Evolutionary conservation across 2,797 vertebrate genomes (phyloP).

Genomic region (Botia almorhae): DNA sequence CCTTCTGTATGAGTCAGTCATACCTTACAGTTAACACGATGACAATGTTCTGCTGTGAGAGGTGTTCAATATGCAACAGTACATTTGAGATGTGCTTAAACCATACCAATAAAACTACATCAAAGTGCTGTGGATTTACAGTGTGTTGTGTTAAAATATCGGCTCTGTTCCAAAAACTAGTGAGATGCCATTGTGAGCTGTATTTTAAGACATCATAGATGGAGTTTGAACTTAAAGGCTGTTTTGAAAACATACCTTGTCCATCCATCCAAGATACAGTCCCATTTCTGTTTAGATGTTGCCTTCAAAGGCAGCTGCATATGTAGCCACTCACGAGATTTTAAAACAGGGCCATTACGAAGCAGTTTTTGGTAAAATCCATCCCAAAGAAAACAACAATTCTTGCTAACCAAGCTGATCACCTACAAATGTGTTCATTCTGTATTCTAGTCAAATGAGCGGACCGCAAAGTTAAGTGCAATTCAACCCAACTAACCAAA

Average conservation of each 20-base stretch:
- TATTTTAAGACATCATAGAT: neutral
- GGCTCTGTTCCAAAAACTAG: neutral
- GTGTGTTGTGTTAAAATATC: neutral
- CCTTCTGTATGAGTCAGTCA: slow-evolving; percentile 41
- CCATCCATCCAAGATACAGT: neutral
- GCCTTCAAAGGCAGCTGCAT: neutral
- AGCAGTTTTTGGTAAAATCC: neutral
- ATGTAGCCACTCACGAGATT: neutral
- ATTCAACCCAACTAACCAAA: slow-evolving; percentile 43
- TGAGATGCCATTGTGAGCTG: neutral
- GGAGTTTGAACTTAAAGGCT: neutral
- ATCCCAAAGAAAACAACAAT: neutral
- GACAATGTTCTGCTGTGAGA: slow-evolving; percentile 17
- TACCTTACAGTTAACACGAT: neutral
- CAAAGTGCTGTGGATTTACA: neutral
- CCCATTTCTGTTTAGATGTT: neutral
- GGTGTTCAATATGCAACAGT: neutral
- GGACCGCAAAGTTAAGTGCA: slow-evolving; percentile 15
- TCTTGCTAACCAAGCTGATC: neutral
- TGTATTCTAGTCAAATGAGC: slow-evolving; percentile 17
- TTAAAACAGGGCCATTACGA: neutral
- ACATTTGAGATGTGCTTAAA: neutral
- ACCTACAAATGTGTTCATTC: slow-evolving; percentile 2
- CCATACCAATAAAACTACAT: neutral
- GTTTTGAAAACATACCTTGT: neutral